Percentiles rank a stretch among this genome's conserved stretches.
These are phyloP conservation scores for Odontesthes bonariensis DNA, from an alignment of 2,113 vertebrate species.

Conservation along the genomic window DNA sequence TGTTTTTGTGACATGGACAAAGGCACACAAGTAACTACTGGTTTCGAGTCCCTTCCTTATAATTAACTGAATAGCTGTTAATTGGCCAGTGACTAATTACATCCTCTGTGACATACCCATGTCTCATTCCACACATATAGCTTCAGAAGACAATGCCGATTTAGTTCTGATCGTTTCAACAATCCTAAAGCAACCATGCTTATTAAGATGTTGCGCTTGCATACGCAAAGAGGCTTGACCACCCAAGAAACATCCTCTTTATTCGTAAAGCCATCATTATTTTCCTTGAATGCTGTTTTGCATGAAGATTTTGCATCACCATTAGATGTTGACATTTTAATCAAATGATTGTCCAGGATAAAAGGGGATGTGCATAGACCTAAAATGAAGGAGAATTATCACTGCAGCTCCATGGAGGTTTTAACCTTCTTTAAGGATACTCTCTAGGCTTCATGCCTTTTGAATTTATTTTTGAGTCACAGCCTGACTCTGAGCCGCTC, in stretches of 20 bases:
- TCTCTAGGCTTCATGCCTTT: constrained; percentile 13
- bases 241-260: neutral
- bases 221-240: constrained; percentile 8
- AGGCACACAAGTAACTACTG: constrained; percentile 14
- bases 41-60: constrained; percentile 14
- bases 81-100: constrained; percentile 29
- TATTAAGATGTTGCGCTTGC: constrained; percentile 24
- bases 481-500: constrained; percentile 26
- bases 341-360: constrained; percentile 3
- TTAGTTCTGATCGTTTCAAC: constrained; percentile 27
- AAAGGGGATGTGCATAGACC: neutral
- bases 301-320: neutral
- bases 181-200: constrained; percentile 16
- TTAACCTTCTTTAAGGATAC: constrained; percentile 15
- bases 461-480: constrained; percentile 20
- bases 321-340: constrained; percentile 1
- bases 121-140: constrained; percentile 26
- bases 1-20: neutral
- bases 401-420: constrained; percentile 1
- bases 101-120: constrained; percentile 9
- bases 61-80: constrained; percentile 24
- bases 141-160: constrained; percentile 29
- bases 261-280: constrained; percentile 6
- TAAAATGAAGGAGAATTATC: constrained; percentile 16
- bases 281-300: neutral